Evolutionary conservation across 2,888 invertebrate species (phyloP).

Genomic region (Sturmia bella): DNA sequence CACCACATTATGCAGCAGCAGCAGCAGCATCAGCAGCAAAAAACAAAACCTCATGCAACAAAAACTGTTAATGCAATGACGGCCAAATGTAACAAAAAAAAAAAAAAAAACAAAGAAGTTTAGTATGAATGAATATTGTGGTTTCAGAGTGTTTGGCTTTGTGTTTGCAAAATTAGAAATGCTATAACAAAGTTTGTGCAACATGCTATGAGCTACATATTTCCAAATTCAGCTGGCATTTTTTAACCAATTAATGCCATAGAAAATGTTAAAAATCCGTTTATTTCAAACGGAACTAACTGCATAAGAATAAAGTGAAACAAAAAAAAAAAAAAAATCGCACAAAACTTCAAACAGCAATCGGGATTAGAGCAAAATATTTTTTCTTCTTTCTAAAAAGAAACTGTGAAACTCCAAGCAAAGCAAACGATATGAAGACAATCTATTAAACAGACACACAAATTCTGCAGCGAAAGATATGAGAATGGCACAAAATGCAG

Average conservation of each 20-base stretch:
- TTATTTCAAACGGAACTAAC: conserved; percentile 80
- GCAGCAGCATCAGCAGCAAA: conserved; percentile 3
- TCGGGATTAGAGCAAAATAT: conserved; percentile 66
- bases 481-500: conserved; percentile 67
- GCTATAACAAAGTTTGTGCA: conserved; percentile 27
- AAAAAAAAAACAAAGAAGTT: conserved; percentile 6
- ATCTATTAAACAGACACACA: conserved; percentile 32
- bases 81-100: conserved; percentile 51
- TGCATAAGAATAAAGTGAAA: conserved; percentile 66
- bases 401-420: conserved; percentile 1
- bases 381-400: conserved; percentile 44
- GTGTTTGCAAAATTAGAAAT: conserved; percentile 4
- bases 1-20: conserved; percentile 60
- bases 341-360: conserved; percentile 52
- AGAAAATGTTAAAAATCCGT: conserved; percentile 76
- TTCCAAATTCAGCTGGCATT: conserved; percentile 69
- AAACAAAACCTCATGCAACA: not conserved
- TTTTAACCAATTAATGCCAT: conserved; percentile 69
- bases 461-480: conserved; percentile 34
- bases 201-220: conserved; percentile 61
- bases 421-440: conserved; percentile 32
- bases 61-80: conserved; percentile 59
- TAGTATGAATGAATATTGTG: not conserved
- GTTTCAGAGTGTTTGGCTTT: not conserved
- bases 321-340: conserved; percentile 27